Base-by-base conservation (phyloP, 2,797 vertebrate genomes). In the Euphonia xanthogaster region DNA sequence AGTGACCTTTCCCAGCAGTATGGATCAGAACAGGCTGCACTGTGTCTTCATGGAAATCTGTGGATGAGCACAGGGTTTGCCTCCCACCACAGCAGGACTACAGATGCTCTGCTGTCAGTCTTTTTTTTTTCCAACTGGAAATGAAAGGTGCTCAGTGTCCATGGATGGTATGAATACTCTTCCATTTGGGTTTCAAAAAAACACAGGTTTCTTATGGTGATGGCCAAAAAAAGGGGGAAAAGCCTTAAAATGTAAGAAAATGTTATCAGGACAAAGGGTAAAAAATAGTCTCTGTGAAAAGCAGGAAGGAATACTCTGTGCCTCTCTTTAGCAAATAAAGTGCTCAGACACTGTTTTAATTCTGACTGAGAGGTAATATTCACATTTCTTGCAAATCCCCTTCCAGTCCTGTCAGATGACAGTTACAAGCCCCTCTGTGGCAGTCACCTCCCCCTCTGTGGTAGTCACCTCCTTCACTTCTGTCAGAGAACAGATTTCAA, bases 291-390 rank as follows among this genome's bases (percentile, higher is more conserved):
- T 48, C 62, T 18, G 6, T 55, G 40, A 79, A 95, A 85, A 89
- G 39, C 6, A 42, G 7, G 24, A 20, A 51, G 37, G 21, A 66
- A 73, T 66, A 50, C 19, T 51, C 35, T 22, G 21, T 48, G 21
- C 19, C 23, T 40, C 31, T 80, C 17, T 77, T 78, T 23, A 53
- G 30, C 70, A 91, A 96, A 92, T 51, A 40, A 84, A 88, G 47
- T 24, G 17, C 53, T 80, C 48, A 84, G 57, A 45, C 31, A 77
- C 11, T 14, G 47, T 73, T 90, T 95, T 93, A 91, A 96, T 95
- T 95, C 55, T 7, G 12, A 19, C 27, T 65, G 37, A 87, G 54
- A 48, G 53, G 30, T 5, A 78, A 86, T 57, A 77, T 31, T 65
- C 77, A 37, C 67, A 42, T 88, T 67, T 94, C 31, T 44, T 17